Conservation (phyloP, 2,888 invertebrate genomes). For the Stictocephala bisonia region DNA sequence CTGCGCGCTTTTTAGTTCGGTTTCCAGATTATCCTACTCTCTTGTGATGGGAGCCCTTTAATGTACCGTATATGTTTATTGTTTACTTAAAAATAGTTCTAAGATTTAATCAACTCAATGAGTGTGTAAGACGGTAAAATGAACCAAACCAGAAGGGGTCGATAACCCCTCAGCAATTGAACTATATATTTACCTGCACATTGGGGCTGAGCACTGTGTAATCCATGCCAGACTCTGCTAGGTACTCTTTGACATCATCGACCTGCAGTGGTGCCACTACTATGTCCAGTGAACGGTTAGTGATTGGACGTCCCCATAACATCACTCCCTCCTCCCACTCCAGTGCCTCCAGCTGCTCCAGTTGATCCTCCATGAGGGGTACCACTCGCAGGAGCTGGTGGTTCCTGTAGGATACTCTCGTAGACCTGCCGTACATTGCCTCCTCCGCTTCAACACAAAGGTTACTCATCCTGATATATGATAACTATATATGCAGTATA, state of each 20-base stretch:
- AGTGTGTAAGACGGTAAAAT: too few relatives aligned
- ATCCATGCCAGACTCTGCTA: conserved; percentile 72
- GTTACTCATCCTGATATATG: background rate
- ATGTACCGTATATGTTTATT: too few relatives aligned
- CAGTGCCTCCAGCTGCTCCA: conserved; percentile 66
- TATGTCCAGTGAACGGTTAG: conserved; percentile 73
- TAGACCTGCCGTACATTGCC: background rate
- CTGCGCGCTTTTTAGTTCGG: too few relatives aligned
- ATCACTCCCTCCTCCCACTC: conserved; percentile 69
- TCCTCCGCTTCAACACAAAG: background rate
- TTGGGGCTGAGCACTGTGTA: conserved; percentile 77
- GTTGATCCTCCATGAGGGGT: conserved; percentile 60
- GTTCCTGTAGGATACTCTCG: conserved; percentile 48
- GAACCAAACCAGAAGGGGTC: too few relatives aligned
- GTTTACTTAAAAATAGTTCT: too few relatives aligned
- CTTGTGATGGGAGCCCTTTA: too few relatives aligned
- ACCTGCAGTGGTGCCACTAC: conserved; percentile 77
- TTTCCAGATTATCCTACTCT: too few relatives aligned
- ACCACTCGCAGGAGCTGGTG: conserved; percentile 55
- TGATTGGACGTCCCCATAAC: conserved; percentile 71
- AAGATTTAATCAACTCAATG: too few relatives aligned
- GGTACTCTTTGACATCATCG: conserved; percentile 69
- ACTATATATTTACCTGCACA: conserved; percentile 70
- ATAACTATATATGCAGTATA: background rate
- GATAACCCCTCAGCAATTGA: too few relatives aligned